Percentiles rank a stretch among this genome's conserved stretches.
phyloP scores from a whole-genome alignment of 2,888 invertebrate genomes.

The Trimorus sp. region DNA sequence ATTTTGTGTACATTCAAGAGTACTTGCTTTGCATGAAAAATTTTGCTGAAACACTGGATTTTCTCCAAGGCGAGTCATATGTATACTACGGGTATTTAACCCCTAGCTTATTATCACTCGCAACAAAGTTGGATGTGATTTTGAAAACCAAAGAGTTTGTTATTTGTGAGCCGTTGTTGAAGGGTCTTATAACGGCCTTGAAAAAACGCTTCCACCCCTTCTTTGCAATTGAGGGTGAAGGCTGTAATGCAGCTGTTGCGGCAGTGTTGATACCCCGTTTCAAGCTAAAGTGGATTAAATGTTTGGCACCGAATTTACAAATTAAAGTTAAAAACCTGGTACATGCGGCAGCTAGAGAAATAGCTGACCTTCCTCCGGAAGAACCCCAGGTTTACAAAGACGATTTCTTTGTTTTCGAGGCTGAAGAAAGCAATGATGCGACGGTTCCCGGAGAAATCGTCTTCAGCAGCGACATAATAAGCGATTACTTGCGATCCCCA shows the following conservation, averaged over 20 bases:
- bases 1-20: background rate
- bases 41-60: slow-evolving; percentile 1
- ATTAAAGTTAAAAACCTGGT: background rate
- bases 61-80: background rate
- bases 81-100: background rate
- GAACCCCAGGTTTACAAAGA: no score
- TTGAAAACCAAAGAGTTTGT: background rate
- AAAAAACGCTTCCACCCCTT: background rate
- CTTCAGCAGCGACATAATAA: no score
- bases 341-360: background rate
- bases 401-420: no score
- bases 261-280: background rate
- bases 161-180: background rate
- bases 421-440: no score
- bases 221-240: background rate
- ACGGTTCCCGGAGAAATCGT: no score
- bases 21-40: background rate
- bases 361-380: no score
- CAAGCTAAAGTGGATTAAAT: background rate
- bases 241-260: background rate
- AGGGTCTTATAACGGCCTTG: background rate
- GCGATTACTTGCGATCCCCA: no score
- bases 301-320: background rate
- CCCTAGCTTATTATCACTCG: background rate
- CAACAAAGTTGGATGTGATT: background rate